Evolutionary conservation across 2,888 invertebrate species (phyloP).

Genomic region (Amphimallon solstitiale): DNA sequence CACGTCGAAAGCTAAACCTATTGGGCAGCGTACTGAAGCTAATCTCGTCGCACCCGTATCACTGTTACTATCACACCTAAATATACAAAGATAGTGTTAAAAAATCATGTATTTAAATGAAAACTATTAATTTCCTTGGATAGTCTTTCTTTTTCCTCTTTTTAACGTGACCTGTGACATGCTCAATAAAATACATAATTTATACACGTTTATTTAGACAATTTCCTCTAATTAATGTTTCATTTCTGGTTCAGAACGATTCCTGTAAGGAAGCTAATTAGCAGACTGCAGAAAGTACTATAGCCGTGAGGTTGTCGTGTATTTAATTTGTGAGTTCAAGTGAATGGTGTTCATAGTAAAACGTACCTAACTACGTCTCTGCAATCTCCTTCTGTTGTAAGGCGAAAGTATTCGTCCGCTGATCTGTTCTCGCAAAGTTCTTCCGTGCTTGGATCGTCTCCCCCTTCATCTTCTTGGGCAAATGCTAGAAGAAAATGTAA

Average conservation of each 20-base stretch:
- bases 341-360: slow-evolving; percentile 1
- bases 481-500: slow-evolving; percentile 61
- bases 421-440: slow-evolving; percentile 89
- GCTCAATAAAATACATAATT: neutral
- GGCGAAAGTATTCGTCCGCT: slow-evolving; percentile 91
- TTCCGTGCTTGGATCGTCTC: slow-evolving; percentile 74
- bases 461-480: slow-evolving; percentile 74
- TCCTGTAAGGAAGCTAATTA: slow-evolving; percentile 31
- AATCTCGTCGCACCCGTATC: slow-evolving; percentile 88
- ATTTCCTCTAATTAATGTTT: too few species aligned
- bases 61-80: slow-evolving; percentile 91
- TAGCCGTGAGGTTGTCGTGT: neutral
- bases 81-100: slow-evolving; percentile 30
- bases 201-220: neutral
- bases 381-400: slow-evolving; percentile 86
- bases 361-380: slow-evolving; percentile 91
- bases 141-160: neutral
- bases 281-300: slow-evolving; percentile 10
- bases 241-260: neutral
- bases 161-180: slow-evolving; percentile 17
- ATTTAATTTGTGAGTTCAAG: neutral
- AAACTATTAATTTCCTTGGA: neutral
- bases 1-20: slow-evolving; percentile 92
- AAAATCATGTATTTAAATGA: neutral
- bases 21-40: slow-evolving; percentile 89